Evolutionary conservation across 2,113 vertebrate species (phyloP).

Genomic region (Triplophysa rosa): DNA sequence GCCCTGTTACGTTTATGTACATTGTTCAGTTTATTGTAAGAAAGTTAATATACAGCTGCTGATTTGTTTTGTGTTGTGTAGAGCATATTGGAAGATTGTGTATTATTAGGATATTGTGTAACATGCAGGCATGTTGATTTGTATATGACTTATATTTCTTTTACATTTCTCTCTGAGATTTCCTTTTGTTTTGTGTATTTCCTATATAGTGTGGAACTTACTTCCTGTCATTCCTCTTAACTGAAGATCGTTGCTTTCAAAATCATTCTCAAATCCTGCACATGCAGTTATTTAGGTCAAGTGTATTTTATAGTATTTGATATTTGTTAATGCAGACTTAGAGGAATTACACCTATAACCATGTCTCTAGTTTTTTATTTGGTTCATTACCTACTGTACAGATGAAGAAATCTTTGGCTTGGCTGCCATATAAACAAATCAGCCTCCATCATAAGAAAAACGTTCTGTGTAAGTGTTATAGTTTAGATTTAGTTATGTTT

Average conservation of each 20-base stretch:
- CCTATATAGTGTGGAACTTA: neutral
- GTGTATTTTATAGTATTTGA: too few species aligned
- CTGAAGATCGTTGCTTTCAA: slow-evolving; percentile 24
- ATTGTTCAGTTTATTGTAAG: neutral
- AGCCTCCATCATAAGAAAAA: slow-evolving; percentile 5
- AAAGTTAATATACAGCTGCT: slow-evolving; percentile 2
- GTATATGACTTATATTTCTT: slow-evolving; percentile 50
- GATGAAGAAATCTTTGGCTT: slow-evolving; percentile 16
- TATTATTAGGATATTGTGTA: slow-evolving; percentile 65
- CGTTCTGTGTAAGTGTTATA: slow-evolving; percentile 16
- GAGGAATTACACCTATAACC: slow-evolving; percentile 16
- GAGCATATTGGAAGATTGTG: slow-evolving; percentile 52
- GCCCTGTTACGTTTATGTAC: slow-evolving; percentile 52
- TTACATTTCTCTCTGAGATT: slow-evolving; percentile 49
- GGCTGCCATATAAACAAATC: slow-evolving; percentile 11
- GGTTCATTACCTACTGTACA: neutral
- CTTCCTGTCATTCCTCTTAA: slow-evolving; percentile 7
- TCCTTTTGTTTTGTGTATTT: neutral
- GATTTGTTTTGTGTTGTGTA: slow-evolving; percentile 67
- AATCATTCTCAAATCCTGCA: neutral
- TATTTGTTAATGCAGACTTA: too few species aligned
- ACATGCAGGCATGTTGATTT: slow-evolving; percentile 87
- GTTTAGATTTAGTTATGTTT: slow-evolving; percentile 28
- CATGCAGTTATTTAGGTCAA: too few species aligned
- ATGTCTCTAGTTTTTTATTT: slow-evolving; percentile 19